Evolutionary conservation across 2,888 invertebrate genomes (phyloP).

Genomic region (Agrenia bidenticulata): DNA sequence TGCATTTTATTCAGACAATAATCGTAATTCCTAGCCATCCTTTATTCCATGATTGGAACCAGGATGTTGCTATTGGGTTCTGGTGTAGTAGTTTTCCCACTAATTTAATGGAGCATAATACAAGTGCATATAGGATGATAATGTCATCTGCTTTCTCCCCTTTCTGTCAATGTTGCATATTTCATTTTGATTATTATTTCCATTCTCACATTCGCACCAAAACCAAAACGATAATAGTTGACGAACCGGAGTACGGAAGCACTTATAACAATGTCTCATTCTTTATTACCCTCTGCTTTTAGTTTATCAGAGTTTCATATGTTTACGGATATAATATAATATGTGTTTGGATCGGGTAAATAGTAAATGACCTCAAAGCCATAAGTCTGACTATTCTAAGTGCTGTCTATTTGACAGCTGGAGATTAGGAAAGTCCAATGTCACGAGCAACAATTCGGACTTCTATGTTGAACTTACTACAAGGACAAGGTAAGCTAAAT

Average conservation of each 20-base stretch:
- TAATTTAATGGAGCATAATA: no score
- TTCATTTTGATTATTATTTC: constrained; percentile 12
- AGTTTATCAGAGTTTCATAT: no score
- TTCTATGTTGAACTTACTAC: no score
- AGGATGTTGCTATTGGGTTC: not conserved
- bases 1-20: not conserved
- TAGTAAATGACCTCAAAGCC: no score
- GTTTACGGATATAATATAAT: no score
- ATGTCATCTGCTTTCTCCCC: not conserved
- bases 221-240: not conserved
- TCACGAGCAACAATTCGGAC: no score
- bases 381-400: no score
- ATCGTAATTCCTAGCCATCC: constrained; percentile 3
- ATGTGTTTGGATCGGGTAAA: no score
- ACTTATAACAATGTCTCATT: not conserved
- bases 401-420: no score
- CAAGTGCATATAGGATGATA: not conserved
- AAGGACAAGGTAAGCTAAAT: no score
- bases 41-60: not conserved
- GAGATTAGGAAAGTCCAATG: no score
- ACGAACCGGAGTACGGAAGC: not conserved
- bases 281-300: not conserved
- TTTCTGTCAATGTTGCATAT: constrained; percentile 17
- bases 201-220: not conserved
- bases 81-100: not conserved